Evolutionary conservation across 2,888 invertebrate genomes (phyloP), one percentile per base, ranked within the genome.

Genomic region (Asteroscopus sphinx): DNA sequence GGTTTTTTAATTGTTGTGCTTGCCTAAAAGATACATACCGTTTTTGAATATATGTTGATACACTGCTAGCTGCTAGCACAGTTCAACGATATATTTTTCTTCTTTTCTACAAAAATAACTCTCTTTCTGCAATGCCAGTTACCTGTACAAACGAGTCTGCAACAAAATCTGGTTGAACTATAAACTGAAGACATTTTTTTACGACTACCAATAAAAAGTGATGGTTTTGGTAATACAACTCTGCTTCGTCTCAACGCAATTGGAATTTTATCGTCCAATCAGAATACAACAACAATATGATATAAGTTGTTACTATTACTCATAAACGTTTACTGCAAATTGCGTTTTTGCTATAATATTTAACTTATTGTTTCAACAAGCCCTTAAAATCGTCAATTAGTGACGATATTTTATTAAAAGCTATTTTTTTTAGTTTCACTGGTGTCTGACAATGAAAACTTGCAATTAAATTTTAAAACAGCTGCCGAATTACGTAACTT

Each of bases 191-290:
- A 54, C 42, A 57, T 66, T 69, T 53, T 60, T 73, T 76, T 78
- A 78, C 58, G 76, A 66, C 39, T 13, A 25, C 28, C 53, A 61
- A 70, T 77, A 77, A 76, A 76, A 77, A 56, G 30, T 64, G 70
- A 74, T 56, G 66, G 58, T 60, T 73, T 53, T 36, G 39, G 59
- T 65, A 65, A 72, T 70, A 70, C 61, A 73, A 60, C 64, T 73
- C 51, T 65, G 58, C 57, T 73, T 68, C 56, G 40, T 60, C 37
- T 64, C 55, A 48, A 59, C 48, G 36, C 53, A 58, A 76, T 73
- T 67, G 61, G 45, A 57, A 42, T 77, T 77, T 78, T 78, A 78
- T 59, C 42, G 58, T 48, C 52, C 69, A 76, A 76, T 77, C 61
- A 66, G 68, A 72, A 65, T 47, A 68, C 54, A 57, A 56, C 54